These are phyloP conservation scores for Trachurus trachurus DNA, from an alignment of 2,797 vertebrate species.

Conservation along the genomic window DNA sequence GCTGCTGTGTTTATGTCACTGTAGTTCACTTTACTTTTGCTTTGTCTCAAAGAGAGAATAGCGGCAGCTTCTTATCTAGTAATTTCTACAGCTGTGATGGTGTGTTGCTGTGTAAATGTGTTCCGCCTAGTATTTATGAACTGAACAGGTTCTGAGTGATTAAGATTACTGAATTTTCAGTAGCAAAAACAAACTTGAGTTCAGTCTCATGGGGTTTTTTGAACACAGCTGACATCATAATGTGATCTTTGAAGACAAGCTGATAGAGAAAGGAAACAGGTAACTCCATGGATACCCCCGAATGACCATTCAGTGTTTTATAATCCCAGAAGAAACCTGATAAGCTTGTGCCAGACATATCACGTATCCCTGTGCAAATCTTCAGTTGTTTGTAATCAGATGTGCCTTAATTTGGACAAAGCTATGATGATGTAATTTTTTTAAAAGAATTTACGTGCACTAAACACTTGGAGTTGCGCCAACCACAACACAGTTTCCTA, in stretches of 20 bases:
- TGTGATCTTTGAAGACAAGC: constrained; percentile 22
- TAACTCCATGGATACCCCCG: constrained; percentile 9
- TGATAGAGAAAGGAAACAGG: constrained; percentile 3
- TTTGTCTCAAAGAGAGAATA: neutral
- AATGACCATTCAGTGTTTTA: constrained; percentile 25
- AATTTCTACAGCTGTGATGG: neutral
- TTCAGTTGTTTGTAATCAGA: constrained; percentile 37
- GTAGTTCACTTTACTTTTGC: constrained; percentile 1
- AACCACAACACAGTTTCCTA: neutral
- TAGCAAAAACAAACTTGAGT: neutral
- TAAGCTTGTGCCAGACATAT: constrained; percentile 9
- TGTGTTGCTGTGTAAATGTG: neutral
- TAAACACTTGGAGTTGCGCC: constrained; percentile 2
- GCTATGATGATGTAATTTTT: constrained; percentile 4
- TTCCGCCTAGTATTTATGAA: neutral
- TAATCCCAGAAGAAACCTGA: constrained; percentile 18
- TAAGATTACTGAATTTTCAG: neutral
- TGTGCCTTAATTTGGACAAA: constrained; percentile 16
- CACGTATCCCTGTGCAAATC: constrained; percentile 2
- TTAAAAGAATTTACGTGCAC: neutral
- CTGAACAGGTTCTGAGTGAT: neutral
- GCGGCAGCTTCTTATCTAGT: neutral
- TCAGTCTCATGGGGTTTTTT: neutral
- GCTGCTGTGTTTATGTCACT: neutral
- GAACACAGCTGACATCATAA: neutral